Evolutionary conservation across 2,113 vertebrate genomes (phyloP).

Genomic region (Cochlearius cochlearius): DNA sequence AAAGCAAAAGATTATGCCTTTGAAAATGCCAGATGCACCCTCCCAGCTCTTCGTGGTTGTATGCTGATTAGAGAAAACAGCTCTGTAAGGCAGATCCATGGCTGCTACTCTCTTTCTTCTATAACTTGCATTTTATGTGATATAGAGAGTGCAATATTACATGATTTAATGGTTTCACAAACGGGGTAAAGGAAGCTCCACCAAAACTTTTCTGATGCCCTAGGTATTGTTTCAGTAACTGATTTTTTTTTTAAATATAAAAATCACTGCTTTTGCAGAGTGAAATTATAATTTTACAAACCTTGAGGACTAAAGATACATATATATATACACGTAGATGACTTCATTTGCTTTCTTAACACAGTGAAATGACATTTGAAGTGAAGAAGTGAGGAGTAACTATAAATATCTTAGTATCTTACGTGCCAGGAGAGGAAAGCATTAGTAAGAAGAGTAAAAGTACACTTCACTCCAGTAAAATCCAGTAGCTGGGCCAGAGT

Average conservation of each 20-base stretch:
- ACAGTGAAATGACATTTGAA: not conserved
- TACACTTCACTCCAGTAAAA: not conserved
- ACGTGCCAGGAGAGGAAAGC: not conserved
- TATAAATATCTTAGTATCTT: not conserved
- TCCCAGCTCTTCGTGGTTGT: not conserved
- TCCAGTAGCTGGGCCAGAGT: not conserved
- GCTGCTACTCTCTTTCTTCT: not conserved
- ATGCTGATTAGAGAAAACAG: not conserved
- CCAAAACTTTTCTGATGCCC: not conserved
- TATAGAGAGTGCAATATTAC: not conserved
- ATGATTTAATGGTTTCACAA: not conserved
- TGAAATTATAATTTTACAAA: not conserved
- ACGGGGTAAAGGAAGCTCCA: not conserved
- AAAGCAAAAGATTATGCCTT: not conserved
- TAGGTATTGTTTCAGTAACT: not conserved
- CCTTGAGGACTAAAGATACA: not conserved
- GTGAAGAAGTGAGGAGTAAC: not conserved
- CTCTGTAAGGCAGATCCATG: not conserved
- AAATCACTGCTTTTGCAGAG: not conserved
- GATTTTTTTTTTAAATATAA: not conserved
- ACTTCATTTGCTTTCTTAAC: not conserved
- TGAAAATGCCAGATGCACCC: not conserved
- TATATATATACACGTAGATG: not conserved
- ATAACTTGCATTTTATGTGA: not conserved
- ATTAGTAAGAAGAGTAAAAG: constrained; percentile 5